These are phyloP conservation scores for Mastomys coucha DNA, from an alignment of 2,113 vertebrate genomes.

Conservation along the genomic window DNA sequence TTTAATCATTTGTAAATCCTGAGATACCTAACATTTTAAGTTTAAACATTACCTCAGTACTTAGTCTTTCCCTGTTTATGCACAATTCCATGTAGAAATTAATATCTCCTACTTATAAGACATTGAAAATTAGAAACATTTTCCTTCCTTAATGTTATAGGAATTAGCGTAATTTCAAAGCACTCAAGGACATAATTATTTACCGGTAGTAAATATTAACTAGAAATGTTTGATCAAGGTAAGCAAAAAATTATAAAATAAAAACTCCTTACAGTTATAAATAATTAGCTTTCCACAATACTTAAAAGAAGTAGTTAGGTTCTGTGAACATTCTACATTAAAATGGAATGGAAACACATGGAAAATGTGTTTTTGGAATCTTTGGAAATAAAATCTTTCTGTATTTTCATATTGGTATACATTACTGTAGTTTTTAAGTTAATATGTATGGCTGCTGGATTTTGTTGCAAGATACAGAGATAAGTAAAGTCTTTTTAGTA, in stretches of 20 bases:
- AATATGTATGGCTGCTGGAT: conserved; percentile 52
- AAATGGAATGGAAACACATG: no score
- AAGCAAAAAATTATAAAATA: conserved; percentile 51
- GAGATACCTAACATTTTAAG: conserved; percentile 75
- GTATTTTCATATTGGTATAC: conserved; percentile 41
- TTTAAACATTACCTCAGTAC: conserved; percentile 69
- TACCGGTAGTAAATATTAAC: conserved; percentile 81
- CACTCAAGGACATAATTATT: conserved; percentile 84
- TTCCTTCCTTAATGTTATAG: conserved; percentile 78
- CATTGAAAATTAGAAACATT: conserved; percentile 80
- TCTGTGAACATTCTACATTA: neutral
- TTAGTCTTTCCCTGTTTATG: conserved; percentile 72
- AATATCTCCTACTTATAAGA: conserved; percentile 72
- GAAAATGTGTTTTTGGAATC: conserved; percentile 58
- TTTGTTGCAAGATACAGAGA: conserved; percentile 76
- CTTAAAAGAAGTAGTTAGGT: conserved; percentile 53
- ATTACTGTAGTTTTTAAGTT: conserved; percentile 57
- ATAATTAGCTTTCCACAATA: conserved; percentile 50
- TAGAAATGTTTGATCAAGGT: conserved; percentile 76
- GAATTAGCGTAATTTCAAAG: conserved; percentile 84
- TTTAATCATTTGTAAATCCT: conserved; percentile 75
- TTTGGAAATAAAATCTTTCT: conserved; percentile 66
- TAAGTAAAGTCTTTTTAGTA: conserved; percentile 86
- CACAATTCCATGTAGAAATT: conserved; percentile 78
- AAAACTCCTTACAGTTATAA: conserved; percentile 51